Evolutionary conservation across 1,140 invertebrate genomes (phyloP), one percentile per base, ranked within the genome.

Genomic region (Calliphora vicina): DNA sequence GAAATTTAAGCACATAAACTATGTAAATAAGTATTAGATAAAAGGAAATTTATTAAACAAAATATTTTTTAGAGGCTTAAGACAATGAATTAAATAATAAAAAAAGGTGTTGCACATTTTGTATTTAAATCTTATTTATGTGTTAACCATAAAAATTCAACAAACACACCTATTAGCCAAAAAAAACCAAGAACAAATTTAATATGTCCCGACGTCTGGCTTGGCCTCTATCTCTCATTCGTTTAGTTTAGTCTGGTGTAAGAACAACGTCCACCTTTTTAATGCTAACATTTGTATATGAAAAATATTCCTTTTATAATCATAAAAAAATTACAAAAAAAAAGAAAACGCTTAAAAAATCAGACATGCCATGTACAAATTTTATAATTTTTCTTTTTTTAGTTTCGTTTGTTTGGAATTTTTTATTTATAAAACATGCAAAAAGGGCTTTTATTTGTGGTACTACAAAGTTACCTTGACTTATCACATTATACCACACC

Each of bases 381-480:
- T 2, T 35, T 35, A n/a, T 17, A 57, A 57, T 57, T 57, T 17
- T 57, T 57, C n/a, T 57, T 57, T 57, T 35, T 35, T 35, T 35
- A 8, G 35, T 10, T 35, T 35, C 10, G 35, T 35, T 35, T 35
- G 6, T 35, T 35, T 35, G 35, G 35, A 35, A 85, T 87, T 83
- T n/a, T n/a, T 86, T 86, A 88, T 88, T 88, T 86, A 87, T 86
- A 86, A 87, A 4, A 20, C 57, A n/a, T 29, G 42, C 45, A 61
- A 76, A 76, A 72, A 61, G 73, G 27, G 73, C n/a, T 29, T 17
- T 1, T 76, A 15, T 29, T 35, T 73, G 23, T 29, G 23, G 71
- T 73, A 15, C 20, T 76, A 67, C n/a, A 25, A 67, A 67, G 61
- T 67, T 78, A 78, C 74, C 74, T 78, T 78, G 74, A 78, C 74